These are phyloP conservation scores for Bombyx mandarina DNA, from an alignment of 1,140 invertebrate genomes.

Conservation along the genomic window DNA sequence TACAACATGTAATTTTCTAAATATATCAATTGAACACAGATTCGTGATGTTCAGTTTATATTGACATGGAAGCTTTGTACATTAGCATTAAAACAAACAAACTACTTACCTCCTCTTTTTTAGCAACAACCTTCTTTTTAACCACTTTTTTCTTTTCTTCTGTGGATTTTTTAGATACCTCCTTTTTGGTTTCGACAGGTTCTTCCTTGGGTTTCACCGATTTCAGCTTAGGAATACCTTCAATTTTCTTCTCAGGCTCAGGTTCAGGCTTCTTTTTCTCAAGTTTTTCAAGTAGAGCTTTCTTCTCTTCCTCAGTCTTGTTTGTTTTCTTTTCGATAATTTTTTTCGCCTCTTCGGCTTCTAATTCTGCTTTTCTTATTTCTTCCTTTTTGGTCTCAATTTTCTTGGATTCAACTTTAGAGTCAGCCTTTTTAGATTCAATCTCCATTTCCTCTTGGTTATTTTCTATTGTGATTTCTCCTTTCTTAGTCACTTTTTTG, in stretches of 20 bases:
- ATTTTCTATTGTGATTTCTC: constrained; percentile 57
- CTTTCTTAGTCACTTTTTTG: constrained; percentile 57
- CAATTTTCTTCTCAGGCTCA: constrained; percentile 63
- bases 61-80: constrained; percentile 32
- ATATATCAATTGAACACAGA: too few species aligned
- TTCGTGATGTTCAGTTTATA: not conserved
- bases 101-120: constrained; percentile 66
- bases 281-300: constrained; percentile 64
- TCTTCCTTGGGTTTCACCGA: constrained; percentile 69
- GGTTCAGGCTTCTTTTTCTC: constrained; percentile 65
- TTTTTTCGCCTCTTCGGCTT: constrained; percentile 65
- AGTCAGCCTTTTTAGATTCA: constrained; percentile 59
- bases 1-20: too few species aligned
- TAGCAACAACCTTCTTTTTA: constrained; percentile 64
- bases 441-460: constrained; percentile 56
- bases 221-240: constrained; percentile 71
- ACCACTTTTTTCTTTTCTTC: constrained; percentile 63
- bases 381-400: constrained; percentile 34
- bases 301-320: constrained; percentile 69
- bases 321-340: constrained; percentile 68
- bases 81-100: constrained; percentile 13
- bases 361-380: constrained; percentile 60
- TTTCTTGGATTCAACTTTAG: constrained; percentile 38
- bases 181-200: constrained; percentile 60
- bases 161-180: constrained; percentile 47